Percentiles rank a stretch among this genome's conserved stretches.
phyloP scores from a whole-genome alignment of 1,140 invertebrate species.

The Rhynchophorus ferrugineus region DNA sequence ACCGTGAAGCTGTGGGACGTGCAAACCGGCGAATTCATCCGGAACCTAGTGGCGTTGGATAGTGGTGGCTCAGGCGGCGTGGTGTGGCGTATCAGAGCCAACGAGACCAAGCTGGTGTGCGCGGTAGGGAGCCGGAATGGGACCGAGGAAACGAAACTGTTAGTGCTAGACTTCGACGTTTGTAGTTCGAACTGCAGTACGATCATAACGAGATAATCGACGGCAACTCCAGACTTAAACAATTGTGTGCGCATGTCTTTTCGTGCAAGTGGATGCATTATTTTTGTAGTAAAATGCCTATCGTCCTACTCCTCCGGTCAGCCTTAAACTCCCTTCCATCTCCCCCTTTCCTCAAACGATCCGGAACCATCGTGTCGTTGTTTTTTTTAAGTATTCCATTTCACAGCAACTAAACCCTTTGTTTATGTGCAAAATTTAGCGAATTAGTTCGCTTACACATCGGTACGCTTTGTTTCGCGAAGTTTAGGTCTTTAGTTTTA shows the following conservation, averaged over 20 bases:
- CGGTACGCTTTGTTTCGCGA: too few relatives aligned
- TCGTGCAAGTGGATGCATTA: not conserved
- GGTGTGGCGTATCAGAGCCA: conserved; percentile 95
- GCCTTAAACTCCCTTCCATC: too few relatives aligned
- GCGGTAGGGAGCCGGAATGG: conserved; percentile 97
- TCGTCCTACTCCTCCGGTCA: too few relatives aligned
- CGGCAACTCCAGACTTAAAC: not conserved
- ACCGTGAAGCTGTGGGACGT: conserved; percentile 99
- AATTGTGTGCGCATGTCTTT: not conserved
- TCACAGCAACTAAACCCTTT: too few relatives aligned
- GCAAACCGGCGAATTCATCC: conserved; percentile 88
- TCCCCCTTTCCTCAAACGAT: too few relatives aligned
- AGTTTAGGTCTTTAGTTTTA: too few relatives aligned
- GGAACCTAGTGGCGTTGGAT: conserved; percentile 87
- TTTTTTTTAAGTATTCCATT: too few relatives aligned
- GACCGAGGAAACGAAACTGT: conserved; percentile 96
- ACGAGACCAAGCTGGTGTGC: conserved; percentile 94
- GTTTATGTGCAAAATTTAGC: too few relatives aligned
- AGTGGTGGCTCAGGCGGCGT: conserved; percentile 97
- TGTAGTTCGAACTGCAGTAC: not conserved
- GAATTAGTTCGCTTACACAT: too few relatives aligned
- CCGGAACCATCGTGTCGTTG: too few relatives aligned
- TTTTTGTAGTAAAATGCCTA: not conserved
- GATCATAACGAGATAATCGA: not conserved
- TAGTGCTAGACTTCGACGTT: conserved; percentile 91